Evolutionary conservation across 2,888 invertebrate species (phyloP).

Genomic region (Prosopocoilus inquinatus): DNA sequence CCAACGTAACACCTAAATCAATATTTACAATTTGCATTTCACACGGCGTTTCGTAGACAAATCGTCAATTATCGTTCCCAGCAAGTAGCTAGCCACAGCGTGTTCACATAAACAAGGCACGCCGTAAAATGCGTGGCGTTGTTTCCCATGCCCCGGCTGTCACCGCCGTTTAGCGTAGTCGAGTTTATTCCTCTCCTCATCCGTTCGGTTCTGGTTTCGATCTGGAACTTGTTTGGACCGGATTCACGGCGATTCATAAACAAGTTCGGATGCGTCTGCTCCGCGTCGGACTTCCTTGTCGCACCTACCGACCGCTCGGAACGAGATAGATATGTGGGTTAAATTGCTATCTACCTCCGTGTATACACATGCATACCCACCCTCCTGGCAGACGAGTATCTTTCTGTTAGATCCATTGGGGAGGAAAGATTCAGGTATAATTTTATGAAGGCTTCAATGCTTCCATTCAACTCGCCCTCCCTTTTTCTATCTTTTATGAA

Average conservation of each 20-base stretch:
- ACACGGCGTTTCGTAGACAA: too few species aligned
- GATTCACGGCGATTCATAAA: neutral
- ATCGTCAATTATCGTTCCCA: too few species aligned
- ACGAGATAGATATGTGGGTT: constrained; percentile 2
- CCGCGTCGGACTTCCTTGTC: neutral
- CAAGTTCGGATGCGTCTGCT: neutral
- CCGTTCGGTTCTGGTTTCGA: constrained; percentile 1
- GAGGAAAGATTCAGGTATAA: neutral
- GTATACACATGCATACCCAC: too few species aligned
- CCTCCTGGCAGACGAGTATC: neutral
- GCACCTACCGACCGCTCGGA: neutral
- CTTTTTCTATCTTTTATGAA: too few species aligned
- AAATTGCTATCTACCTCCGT: neutral
- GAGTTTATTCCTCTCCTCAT: constrained; percentile 3
- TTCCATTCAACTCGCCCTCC: too few species aligned
- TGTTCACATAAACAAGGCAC: too few species aligned
- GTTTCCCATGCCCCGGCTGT: neutral
- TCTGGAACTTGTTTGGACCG: constrained; percentile 2
- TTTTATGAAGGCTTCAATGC: too few species aligned
- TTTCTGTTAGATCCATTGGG: neutral
- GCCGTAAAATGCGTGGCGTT: neutral
- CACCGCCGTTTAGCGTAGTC: neutral
- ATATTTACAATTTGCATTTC: too few species aligned
- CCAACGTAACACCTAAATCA: too few species aligned
- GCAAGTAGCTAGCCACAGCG: too few species aligned